These are phyloP conservation scores for Trichogramma evanescens DNA, from an alignment of 2,888 invertebrate genomes.

Conservation along the genomic window DNA sequence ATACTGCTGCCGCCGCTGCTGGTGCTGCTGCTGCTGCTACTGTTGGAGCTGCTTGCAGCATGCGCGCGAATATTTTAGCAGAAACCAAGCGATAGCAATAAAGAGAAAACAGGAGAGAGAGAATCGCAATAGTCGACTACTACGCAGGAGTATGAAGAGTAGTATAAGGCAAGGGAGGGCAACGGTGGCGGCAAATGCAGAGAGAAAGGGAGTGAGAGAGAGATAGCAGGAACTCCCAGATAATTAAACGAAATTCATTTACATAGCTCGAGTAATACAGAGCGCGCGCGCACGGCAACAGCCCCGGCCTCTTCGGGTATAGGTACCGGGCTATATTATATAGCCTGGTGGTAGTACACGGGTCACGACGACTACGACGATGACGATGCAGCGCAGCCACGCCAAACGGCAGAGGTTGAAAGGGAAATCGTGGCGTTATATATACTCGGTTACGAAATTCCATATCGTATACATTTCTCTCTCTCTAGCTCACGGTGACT, in stretches of 20 bases:
- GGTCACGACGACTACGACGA: conserved; percentile 3
- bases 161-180: neutral
- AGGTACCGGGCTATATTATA: neutral
- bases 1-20: too few species aligned
- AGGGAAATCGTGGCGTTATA: conserved; percentile 19
- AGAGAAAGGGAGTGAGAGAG: conserved; percentile 15
- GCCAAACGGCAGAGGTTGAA: conserved; percentile 7
- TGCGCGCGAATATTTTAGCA: too few species aligned
- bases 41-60: too few species aligned
- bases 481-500: neutral
- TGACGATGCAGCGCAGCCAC: neutral
- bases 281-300: conserved; percentile 14
- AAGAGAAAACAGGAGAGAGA: neutral
- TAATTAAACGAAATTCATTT: conserved; percentile 48
- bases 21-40: too few species aligned
- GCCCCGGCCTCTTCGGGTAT: neutral
- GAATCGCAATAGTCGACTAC: neutral
- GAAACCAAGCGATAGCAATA: neutral
- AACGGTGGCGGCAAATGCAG: conserved; percentile 6
- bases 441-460: conserved; percentile 12
- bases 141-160: neutral
- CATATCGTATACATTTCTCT: neutral
- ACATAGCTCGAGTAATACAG: conserved; percentile 45
- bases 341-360: neutral
- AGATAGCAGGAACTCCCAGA: conserved; percentile 28